Evolutionary conservation across 1,140 invertebrate species (phyloP), one percentile per base, ranked within the genome.

Genomic region (Mylabris phalerata): DNA sequence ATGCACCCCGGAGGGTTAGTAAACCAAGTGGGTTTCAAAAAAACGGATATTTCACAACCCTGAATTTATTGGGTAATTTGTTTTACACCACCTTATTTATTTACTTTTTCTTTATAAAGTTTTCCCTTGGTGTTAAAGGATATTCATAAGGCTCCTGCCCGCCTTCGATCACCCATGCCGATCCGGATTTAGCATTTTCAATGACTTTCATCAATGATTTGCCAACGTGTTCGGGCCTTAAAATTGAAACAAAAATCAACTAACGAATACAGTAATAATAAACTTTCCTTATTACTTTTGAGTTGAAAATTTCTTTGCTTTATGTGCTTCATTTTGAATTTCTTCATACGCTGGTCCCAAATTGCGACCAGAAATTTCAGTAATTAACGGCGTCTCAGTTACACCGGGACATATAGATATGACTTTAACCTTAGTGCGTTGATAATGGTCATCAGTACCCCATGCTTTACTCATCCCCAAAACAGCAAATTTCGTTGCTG

Each of bases 341-440:
- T 57, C 44, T 60, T 65, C 55, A 50, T 67, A 65, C 9, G 9
- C 19, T 2, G 41, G 32, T 41, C 60, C 61, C 25, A 65, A 57
- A 52, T 38, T 67, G 41, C 46, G 56, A 4, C 50, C 42, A 3
- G 47, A 9, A 19, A 63, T 47, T 7, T 59, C 60, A 2, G 24
- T 48, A 32, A 66, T 50, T 19, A 70, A 19, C 0, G 68, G 62
- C 10, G 68, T 70, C 3, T 61, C 51, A 10, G 72, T 73, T 5
- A 32, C 3, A 32, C 32, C 73, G 13, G 74, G 74, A 63, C 72
- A 75, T 5, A 75, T 55, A 0, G 64, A 62, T 6, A 75, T 38
- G 9, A 72, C 65, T 50, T 63, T 62, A 2, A 75, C 67, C 41
- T 72, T 71, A 3, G 66, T 66, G 40, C 59, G 61, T 6, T 54